These are phyloP conservation scores for Cherax quadricarinatus DNA, from an alignment of 1,140 invertebrate genomes.

Conservation along the genomic window DNA sequence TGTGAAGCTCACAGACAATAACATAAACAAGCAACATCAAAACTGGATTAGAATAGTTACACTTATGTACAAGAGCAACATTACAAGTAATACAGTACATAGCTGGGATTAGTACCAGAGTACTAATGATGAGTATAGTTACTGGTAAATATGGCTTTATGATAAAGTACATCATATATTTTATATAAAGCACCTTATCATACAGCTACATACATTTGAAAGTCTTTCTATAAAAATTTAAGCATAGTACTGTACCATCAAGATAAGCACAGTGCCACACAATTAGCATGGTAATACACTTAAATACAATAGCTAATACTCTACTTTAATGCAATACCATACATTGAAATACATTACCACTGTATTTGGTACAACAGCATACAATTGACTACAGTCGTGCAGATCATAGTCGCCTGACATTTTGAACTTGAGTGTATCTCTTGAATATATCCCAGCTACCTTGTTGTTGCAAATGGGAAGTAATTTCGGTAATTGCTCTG, in stretches of 20 bases:
- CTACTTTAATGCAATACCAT: not conserved
- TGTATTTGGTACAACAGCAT: not conserved
- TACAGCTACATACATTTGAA: too few relatives aligned
- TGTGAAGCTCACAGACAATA: not conserved
- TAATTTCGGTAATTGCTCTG: not conserved
- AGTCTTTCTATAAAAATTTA: not conserved
- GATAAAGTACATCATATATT: too few relatives aligned
- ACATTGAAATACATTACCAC: not conserved
- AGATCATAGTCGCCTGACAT: not conserved
- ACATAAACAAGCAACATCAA: not conserved
- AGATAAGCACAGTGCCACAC: not conserved
- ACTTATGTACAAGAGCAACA: not conserved
- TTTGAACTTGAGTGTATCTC: slow-evolving; percentile 8
- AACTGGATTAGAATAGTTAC: not conserved
- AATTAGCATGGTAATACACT: not conserved
- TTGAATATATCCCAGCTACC: not conserved
- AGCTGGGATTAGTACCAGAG: not conserved
- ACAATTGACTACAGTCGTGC: not conserved
- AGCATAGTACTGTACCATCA: not conserved
- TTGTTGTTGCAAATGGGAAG: not conserved
- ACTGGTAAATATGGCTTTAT: not conserved
- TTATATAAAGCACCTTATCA: too few relatives aligned
- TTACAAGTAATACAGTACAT: not conserved
- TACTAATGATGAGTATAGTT: not conserved
- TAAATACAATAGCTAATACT: not conserved